Base-by-base conservation (phyloP, 2,888 invertebrate genomes). In the Eueremaeus valkanovi region DNA sequence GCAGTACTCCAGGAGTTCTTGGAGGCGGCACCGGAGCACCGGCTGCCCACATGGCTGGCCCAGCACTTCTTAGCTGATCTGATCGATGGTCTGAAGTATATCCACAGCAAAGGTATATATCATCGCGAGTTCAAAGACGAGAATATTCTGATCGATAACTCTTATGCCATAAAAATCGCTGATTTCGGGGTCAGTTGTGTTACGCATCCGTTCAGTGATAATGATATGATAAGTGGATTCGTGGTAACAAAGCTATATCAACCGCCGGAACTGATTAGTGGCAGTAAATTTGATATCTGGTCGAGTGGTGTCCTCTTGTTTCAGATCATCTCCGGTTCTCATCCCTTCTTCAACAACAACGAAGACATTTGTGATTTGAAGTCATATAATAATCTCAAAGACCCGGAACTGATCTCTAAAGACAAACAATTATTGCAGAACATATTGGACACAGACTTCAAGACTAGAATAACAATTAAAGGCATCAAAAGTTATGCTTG, bases 251-350 rank as follows among this genome's bases (percentile, higher is more conserved):
- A n/a, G 18, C 63, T 33, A 6, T 63, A 63, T 63, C 33, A 33
- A 36, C 63, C 63, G 36, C 63, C 63, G 21, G 63, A 63, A 18
- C 31, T 63, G 33, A 8, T 31, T 42, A 68, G 68, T 68, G 68
- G 68, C 24, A n/a, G n/a, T 16, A 68, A 68, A 42, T 36, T 24
- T 40, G 68, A 68, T 16, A 68, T 68, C 16, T 68, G 68, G 68
- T 68, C 68, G 0, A n/a, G n/a, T 16, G 68, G 68, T 40, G 68
- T 68, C 5, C 33, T 68, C 2, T 18, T 68, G 6, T 68, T 42
- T 24, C n/a, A 68, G 42, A 42, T 68, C 42, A 42, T 68, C 1
- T 40, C 68, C 3, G 68, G 68, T n/a, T 8, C 6, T 8, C 33
- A 68, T 21, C 68, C 68, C 0, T 68, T 68, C 42, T 42, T 68